These are phyloP conservation scores for Centropristis striata DNA, from an alignment of 2,113 vertebrate species.

Conservation along the genomic window DNA sequence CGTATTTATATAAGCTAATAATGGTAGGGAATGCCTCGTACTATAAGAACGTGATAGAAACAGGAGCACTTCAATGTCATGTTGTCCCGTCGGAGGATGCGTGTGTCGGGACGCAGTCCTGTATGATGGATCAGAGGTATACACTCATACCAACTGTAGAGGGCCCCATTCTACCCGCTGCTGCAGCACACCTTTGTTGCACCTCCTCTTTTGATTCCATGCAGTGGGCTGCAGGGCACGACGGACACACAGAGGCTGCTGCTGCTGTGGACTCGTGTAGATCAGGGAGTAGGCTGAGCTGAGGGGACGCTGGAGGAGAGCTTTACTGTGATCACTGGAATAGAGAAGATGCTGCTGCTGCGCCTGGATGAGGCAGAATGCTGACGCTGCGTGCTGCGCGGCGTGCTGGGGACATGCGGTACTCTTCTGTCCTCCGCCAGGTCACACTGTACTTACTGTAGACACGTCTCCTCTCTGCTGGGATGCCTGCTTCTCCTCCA, in stretches of 20 bases:
- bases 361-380: conserved; percentile 29
- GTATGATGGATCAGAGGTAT: not conserved
- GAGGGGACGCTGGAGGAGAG: conserved; percentile 44
- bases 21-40: too few species aligned
- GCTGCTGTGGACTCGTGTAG: not conserved
- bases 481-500: conserved; percentile 57
- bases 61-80: not conserved
- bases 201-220: conserved; percentile 35
- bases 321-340: not conserved
- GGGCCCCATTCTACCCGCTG: conserved; percentile 62
- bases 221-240: conserved; percentile 12
- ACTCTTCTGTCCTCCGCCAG: conserved; percentile 6
- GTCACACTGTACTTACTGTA: conserved; percentile 35
- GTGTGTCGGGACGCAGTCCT: conserved; percentile 4
- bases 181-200: conserved; percentile 50
- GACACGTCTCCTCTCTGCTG: conserved; percentile 29
- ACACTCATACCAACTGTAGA: conserved; percentile 65
- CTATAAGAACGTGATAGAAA: not conserved
- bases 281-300: conserved; percentile 29
- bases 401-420: conserved; percentile 37
- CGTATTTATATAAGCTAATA: not conserved
- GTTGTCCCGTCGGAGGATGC: conserved; percentile 20
- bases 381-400: conserved; percentile 7
- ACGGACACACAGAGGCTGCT: conserved; percentile 16
- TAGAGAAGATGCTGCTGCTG: conserved; percentile 16